Base-by-base conservation (phyloP, 2,797 vertebrate species). In the Rhabdophis nuchalis region DNA sequence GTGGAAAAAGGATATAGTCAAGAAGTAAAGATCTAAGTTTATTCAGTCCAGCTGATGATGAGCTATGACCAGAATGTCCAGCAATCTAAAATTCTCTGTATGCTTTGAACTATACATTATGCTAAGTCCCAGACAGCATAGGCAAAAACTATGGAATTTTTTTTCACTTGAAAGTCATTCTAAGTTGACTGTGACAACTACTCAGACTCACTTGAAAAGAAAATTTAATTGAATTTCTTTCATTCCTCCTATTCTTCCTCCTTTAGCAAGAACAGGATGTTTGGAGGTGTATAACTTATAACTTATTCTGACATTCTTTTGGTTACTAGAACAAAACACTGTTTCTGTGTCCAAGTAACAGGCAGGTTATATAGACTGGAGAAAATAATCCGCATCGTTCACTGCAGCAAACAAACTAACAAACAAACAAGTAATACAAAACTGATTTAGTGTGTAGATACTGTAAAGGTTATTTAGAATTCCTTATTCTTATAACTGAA, bases 401-500 rank as follows among this genome's bases (percentile, higher is more conserved):
- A 32, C 5, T 2, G 89, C 5, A 86, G 89, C 68, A 41, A 77
- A 41, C 32, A 20, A 72, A 64, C 64, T 32, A 68, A 61, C 27
- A 29, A 68, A 8, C 0, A 8, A 93, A 0, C 6, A 41, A 46
- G 5, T 0, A 89, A 52, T 18, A 27, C 50, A 88, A 91, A 29
- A 88, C 0, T 27, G 2, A 36, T 90, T 90, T 89, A 46, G 1
- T 94, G 4, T 32, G 53, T 92, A 87, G 25, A 56, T 93, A 41
- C 16, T 77, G 36, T 77, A 92, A 90, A 50, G 0, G 0, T 0
- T 5, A 89, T 10, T 60, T 25, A 77, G 2, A 11, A 93, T 89
- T 93, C 91, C 41, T 93, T 0, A 0, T 90, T 92, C n/a, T 92
- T 7, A 18, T 91, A n/a, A n/a, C 12, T 61, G 61, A 92, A 32